Conservation (phyloP, 2,797 vertebrate species). For the Hephaestus fuliginosus region DNA sequence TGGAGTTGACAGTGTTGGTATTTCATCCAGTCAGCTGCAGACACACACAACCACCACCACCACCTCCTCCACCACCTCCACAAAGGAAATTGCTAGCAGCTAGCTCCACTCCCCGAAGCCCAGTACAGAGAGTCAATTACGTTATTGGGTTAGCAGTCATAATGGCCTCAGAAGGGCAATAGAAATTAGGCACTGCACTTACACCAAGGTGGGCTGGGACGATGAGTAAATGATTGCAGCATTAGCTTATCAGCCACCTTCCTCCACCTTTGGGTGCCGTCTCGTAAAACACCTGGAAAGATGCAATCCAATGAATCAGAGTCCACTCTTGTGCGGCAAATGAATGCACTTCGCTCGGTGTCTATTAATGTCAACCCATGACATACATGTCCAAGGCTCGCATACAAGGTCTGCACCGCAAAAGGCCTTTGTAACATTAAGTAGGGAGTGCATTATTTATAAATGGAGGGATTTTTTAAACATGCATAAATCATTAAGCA, state of each 20-base stretch:
- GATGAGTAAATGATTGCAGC: conserved; percentile 75
- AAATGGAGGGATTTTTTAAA: conserved; percentile 8
- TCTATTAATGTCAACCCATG: conserved; percentile 72
- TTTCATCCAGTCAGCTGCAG: conserved; percentile 60
- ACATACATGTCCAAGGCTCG: conserved; percentile 39
- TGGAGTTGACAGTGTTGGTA: conserved; percentile 63
- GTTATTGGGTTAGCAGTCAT: conserved; percentile 77
- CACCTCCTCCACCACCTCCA: background rate
- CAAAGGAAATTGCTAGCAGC: conserved; percentile 65
- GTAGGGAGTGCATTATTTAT: conserved; percentile 38
- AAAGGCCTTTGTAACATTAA: conserved; percentile 21
- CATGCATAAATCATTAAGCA: background rate
- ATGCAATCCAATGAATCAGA: conserved; percentile 56
- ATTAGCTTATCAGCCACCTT: conserved; percentile 58
- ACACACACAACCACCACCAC: conserved; percentile 17
- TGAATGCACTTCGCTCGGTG: conserved; percentile 48
- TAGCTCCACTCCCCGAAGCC: conserved; percentile 66
- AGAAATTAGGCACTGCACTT: conserved; percentile 79
- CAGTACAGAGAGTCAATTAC: conserved; percentile 77
- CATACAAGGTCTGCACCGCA: background rate
- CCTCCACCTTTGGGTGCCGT: conserved; percentile 37
- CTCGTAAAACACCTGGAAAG: conserved; percentile 61
- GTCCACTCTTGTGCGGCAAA: conserved; percentile 24
- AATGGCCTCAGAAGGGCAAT: conserved; percentile 79
- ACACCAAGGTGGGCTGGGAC: conserved; percentile 68